Conservation (phyloP, 1,140 invertebrate species). For the Galleria mellonella region DNA sequence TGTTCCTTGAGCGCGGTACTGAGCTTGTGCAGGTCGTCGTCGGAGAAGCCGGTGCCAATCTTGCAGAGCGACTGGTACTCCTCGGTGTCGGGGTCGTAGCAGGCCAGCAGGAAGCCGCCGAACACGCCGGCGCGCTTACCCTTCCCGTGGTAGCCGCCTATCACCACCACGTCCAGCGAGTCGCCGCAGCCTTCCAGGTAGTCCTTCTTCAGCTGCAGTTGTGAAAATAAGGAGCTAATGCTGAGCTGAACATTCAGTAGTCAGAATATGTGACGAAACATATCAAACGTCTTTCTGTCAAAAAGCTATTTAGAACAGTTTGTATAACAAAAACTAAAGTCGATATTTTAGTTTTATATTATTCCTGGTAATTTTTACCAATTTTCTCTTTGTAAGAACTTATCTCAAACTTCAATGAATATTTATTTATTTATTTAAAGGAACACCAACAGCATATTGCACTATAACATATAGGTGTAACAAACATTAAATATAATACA, state of each 20-base stretch:
- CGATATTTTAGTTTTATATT: too few relatives aligned
- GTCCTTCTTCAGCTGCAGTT: constrained; percentile 92
- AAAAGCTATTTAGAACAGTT: too few relatives aligned
- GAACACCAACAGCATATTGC: too few relatives aligned
- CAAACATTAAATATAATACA: too few relatives aligned
- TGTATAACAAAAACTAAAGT: too few relatives aligned
- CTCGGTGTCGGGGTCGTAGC: constrained; percentile 94
- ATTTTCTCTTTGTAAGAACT: too few relatives aligned
- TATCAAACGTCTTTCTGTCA: too few relatives aligned
- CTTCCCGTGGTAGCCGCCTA: constrained; percentile 95
- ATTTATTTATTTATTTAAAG: too few relatives aligned
- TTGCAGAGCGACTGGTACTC: constrained; percentile 90
- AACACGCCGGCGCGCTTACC: constrained; percentile 96
- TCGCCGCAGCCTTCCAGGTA: constrained; percentile 97
- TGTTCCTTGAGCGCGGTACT: constrained; percentile 87
- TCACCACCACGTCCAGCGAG: constrained; percentile 95
- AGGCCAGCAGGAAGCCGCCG: constrained; percentile 98
- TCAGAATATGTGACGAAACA: too few relatives aligned
- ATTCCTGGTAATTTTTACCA: too few relatives aligned
- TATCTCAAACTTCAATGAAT: too few relatives aligned
- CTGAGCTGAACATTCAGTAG: neutral
- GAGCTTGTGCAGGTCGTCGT: constrained; percentile 90
- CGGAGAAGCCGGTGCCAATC: constrained; percentile 98
- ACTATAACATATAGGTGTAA: too few relatives aligned
- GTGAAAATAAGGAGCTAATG: neutral